Base-by-base conservation (phyloP, 2,888 invertebrate species). In the Agrypnus murinus region DNA sequence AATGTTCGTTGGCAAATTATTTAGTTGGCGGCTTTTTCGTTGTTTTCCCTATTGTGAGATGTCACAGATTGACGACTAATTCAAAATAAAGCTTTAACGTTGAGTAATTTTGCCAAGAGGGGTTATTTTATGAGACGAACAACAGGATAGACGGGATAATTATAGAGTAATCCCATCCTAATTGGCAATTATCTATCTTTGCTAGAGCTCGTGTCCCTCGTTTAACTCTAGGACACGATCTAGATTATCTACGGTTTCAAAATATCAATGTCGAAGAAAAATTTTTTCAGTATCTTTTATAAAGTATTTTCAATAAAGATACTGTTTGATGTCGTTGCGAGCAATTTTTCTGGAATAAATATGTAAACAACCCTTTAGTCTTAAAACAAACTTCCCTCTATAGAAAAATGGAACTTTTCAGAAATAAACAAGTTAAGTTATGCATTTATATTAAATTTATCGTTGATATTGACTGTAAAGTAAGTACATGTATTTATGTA, bases 401-500 rank as follows among this genome's bases (percentile, higher is more conserved):
- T 17, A 55, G 36, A 55, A 55, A 55, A 36, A 15, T 25, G 32
- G 17, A 12, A 55, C 36, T 32, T 55, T 36, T 6, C 36, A 55
- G 25, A 55, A 55, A 55, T 36, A 55, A 55, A 55, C 55, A 55
- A 36, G 55, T 17, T 55, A 55, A 55, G 55, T 55, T 55, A 55
- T 55, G 55, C 58, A 43, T 65, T 57, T 46, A 55, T 65, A 55
- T 38, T 65, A 65, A 45, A 55, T 43, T 55, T 45, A 55, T 55
- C 59, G 46, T 48, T 43, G 19, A 19, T 40, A 66, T 66, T 66
- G 59, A 66, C 53, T 46, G 48, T 15, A 59, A 66, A 66, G 45
- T 59, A 46, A 48, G 60, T 31, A 59, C 46, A 66, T 59, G 66
- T 66, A 66, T 66, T 69, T 69, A 69, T 69, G 65, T 69, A 69